Evolutionary conservation across 2,113 vertebrate species (phyloP).

Genomic region (Psettodes erumei): DNA sequence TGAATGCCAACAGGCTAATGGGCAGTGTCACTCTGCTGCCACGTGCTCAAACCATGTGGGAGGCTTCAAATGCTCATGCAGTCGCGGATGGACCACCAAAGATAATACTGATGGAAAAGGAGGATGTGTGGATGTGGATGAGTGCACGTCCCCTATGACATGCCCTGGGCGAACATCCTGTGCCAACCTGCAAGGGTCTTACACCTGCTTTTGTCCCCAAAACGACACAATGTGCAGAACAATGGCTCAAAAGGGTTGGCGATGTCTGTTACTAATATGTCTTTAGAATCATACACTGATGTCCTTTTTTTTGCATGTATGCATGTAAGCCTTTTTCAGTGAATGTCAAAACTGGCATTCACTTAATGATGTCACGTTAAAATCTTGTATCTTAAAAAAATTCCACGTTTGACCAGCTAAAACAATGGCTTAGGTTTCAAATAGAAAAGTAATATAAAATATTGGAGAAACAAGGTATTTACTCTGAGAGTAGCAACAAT

Average conservation of each 20-base stretch:
- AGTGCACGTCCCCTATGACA: slow-evolving; percentile 71
- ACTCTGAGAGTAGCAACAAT: background rate
- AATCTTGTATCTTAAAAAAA: background rate
- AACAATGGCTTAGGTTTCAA: too few species aligned
- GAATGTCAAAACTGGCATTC: too few species aligned
- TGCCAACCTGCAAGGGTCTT: slow-evolving; percentile 79
- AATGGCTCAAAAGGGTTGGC: slow-evolving; percentile 57
- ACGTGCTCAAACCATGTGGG: slow-evolving; percentile 80
- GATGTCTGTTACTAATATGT: slow-evolving; percentile 21
- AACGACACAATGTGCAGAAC: slow-evolving; percentile 56
- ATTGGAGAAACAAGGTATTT: background rate
- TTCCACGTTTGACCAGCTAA: background rate
- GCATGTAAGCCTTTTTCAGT: background rate
- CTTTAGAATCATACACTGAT: background rate
- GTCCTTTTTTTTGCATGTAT: background rate
- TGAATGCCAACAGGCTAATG: slow-evolving; percentile 79
- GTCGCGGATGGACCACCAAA: slow-evolving; percentile 74
- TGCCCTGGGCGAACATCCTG: slow-evolving; percentile 75
- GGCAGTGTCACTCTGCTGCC: slow-evolving; percentile 79
- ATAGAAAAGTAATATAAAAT: too few species aligned
- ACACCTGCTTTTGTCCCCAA: slow-evolving; percentile 77
- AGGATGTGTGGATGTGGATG: slow-evolving; percentile 81
- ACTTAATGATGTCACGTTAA: background rate
- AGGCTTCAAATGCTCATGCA: slow-evolving; percentile 80
- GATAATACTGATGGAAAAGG: slow-evolving; percentile 58